Evolutionary conservation across 2,797 vertebrate species (phyloP), one percentile per base, ranked within the genome.

Genomic region (Rhinatrema bivittatum): DNA sequence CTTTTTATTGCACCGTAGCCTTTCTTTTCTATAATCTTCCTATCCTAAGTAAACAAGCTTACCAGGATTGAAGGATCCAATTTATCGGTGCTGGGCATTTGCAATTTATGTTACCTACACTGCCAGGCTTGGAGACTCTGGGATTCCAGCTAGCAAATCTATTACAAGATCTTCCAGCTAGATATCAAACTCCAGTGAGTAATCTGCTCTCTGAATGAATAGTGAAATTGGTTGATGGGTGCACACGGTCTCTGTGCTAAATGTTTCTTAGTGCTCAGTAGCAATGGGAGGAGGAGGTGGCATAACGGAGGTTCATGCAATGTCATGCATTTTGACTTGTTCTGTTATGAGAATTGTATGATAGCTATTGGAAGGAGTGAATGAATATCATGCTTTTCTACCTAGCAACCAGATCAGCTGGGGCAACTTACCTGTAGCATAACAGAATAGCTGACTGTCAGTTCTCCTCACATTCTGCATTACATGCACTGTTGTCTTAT

Each of bases 401-500:
- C 60, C 58, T 54, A 18, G 27, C 10, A 20, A 23, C 36, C 16
- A 20, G 28, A 58, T 53, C 29, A 36, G 42, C 31, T 41, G 42
- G 17, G 20, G 43, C 13, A 43, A 61, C 62, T 62, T 70, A 72
- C 60, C 67, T 67, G 53, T 7, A 31, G 50, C 22, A 15, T 15
- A 30, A 24, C 53, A 39, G 44, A 12, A 45, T 32, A 49, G 39
- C 49, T 37, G 20, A 32, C 46, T 32, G 41, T 50, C 21, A 44
- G 25, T 7, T 50, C 29, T 40, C 54, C 36, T 39, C 39, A 55
- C 53, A 54, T 43, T 51, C 28, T 44, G 63, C 56, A 40, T 25
- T 33, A 52, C 65, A 76, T 76, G 65, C 70, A 72, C 60, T 17
- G 38, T 25, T 32, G 30, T 39, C 53, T 47, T n/a, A 56, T 54